A percentile compares a stretch with the other conserved stretches of the same genome.
These are phyloP conservation scores for Drosophila bifasciata DNA, from an alignment of 1,140 invertebrate genomes.

Conservation along the genomic window DNA sequence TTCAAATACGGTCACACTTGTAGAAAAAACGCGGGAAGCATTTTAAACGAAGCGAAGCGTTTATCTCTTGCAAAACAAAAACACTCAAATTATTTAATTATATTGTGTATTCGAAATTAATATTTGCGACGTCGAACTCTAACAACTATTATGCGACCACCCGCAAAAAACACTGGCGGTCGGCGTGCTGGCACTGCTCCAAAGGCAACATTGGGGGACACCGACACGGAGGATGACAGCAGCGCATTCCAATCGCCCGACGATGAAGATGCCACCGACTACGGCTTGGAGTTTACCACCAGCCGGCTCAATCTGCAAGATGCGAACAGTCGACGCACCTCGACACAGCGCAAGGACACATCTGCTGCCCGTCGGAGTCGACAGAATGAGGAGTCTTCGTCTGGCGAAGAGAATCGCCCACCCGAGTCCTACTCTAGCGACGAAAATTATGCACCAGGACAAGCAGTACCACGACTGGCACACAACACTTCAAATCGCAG, in stretches of 20 bases:
- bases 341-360: conserved; percentile 38
- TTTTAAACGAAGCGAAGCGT: conserved; percentile 1
- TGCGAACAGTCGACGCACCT: conserved; percentile 9
- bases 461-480: too few species aligned
- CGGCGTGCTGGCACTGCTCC: background rate
- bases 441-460: background rate
- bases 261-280: conserved; percentile 49
- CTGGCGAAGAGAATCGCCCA: conserved; percentile 32
- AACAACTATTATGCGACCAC: background rate
- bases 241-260: conserved; percentile 40
- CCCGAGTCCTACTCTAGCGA: background rate
- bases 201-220: background rate
- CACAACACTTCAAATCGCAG: background rate
- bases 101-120: background rate
- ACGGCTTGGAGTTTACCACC: conserved; percentile 63
- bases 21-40: conserved; percentile 7
- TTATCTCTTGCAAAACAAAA: too few species aligned
- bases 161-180: background rate
- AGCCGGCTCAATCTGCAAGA: conserved; percentile 30
- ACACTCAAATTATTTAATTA: too few species aligned
- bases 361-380: background rate
- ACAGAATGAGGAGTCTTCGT: background rate
- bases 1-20: conserved; percentile 6
- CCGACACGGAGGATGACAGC: conserved; percentile 10
- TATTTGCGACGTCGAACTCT: too few species aligned